Evolutionary conservation across 2,113 vertebrate genomes (phyloP).

Genomic region (Zosterops lateralis): DNA sequence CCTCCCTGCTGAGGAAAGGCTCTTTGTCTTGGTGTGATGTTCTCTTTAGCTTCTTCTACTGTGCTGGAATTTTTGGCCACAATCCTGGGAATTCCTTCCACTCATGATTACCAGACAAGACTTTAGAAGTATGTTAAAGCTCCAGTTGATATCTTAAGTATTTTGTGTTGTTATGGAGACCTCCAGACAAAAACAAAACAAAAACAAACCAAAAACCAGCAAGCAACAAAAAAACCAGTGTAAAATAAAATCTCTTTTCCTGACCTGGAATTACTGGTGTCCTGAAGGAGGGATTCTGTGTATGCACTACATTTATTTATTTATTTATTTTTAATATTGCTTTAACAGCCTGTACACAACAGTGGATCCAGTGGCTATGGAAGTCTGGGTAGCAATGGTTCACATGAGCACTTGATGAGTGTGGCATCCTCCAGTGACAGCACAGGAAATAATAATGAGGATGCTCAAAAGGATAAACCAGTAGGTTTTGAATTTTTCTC

Average conservation of each 20-base stretch:
- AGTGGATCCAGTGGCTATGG: conserved; percentile 93
- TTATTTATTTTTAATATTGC: neutral
- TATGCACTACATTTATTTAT: neutral
- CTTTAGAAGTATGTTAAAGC: neutral
- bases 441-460: conserved; percentile 80
- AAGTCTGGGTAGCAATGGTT: conserved; percentile 92
- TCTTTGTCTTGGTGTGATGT: fast-evolving
- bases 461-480: conserved; percentile 72
- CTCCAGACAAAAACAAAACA: neutral
- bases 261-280: neutral
- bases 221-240: fast-evolving
- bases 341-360: conserved; percentile 87
- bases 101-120: neutral
- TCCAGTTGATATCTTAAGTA: neutral
- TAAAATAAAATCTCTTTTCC: neutral
- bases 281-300: fast-evolving
- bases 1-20: neutral
- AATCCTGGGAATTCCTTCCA: neutral
- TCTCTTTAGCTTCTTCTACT: neutral
- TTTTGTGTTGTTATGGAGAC: neutral
- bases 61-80: neutral
- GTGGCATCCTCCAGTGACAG: conserved; percentile 92
- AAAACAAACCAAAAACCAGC: neutral
- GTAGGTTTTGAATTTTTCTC: conserved; percentile 74
- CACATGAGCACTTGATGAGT: conserved; percentile 86